These are phyloP conservation scores for Cepaea hortensis DNA, from an alignment of 2,888 invertebrate genomes.

Conservation along the genomic window DNA sequence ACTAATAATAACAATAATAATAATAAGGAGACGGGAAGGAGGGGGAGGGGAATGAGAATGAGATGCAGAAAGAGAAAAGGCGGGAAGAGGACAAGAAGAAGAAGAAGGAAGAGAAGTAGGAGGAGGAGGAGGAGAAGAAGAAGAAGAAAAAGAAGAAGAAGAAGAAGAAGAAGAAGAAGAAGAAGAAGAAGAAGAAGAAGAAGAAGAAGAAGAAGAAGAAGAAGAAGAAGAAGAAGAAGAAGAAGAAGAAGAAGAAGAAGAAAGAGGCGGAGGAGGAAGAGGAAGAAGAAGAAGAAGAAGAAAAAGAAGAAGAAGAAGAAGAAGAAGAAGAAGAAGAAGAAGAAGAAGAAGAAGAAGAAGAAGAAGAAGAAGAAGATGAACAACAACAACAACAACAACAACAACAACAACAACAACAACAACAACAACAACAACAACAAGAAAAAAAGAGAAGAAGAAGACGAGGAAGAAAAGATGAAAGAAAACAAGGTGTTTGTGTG, in stretches of 20 bases:
- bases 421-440: no score
- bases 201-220: slow-evolving; percentile 3
- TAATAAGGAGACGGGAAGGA: background rate
- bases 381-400: background rate
- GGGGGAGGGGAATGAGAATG: background rate
- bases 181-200: slow-evolving; percentile 7
- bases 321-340: slow-evolving; percentile 7
- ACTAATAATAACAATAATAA: no score
- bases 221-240: background rate
- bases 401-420: background rate
- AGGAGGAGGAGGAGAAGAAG: background rate
- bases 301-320: no score
- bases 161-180: slow-evolving; percentile 7
- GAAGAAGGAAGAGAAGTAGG: background rate
- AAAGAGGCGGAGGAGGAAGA: background rate
- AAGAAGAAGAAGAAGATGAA: background rate
- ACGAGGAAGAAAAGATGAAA: background rate
- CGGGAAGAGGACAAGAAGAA: background rate
- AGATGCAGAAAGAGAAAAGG: background rate
- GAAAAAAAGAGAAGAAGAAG: background rate
- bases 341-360: slow-evolving; percentile 7
- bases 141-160: no score
- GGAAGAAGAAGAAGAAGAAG: background rate
- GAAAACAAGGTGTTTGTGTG: no score
- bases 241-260: background rate